Percentiles rank a stretch among this genome's conserved stretches.
phyloP scores from a whole-genome alignment of 2,797 vertebrate genomes.

The Trichosurus vulpecula region DNA sequence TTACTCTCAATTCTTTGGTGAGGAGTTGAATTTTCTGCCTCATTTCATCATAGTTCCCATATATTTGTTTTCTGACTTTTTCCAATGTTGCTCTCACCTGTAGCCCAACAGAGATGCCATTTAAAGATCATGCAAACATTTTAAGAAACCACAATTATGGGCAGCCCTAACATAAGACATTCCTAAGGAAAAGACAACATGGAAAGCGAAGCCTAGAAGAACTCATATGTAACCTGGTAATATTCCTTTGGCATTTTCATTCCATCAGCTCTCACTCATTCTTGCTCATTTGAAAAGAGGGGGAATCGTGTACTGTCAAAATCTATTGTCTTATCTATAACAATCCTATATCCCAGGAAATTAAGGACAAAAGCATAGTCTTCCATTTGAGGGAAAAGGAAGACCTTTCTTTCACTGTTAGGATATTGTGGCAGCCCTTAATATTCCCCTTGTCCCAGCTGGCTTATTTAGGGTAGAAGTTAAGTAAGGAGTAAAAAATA shows the following conservation, averaged over 20 bases:
- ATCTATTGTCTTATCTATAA: constrained; percentile 5
- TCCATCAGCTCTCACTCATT: constrained; percentile 29
- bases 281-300: background rate
- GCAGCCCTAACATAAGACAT: background rate
- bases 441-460: background rate
- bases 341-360: background rate
- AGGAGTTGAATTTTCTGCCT: constrained; percentile 94
- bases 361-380: background rate
- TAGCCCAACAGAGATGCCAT: constrained; percentile 46
- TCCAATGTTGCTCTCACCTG: constrained; percentile 98
- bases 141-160: constrained; percentile 30
- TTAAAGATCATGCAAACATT: constrained; percentile 47
- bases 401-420: background rate
- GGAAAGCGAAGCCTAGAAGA: background rate
- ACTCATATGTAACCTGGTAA: background rate
- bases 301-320: background rate
- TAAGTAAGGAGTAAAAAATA: background rate
- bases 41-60: constrained; percentile 97
- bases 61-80: constrained; percentile 96
- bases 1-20: constrained; percentile 92
- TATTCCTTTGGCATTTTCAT: constrained; percentile 6
- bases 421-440: background rate
- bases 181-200: constrained; percentile 27
- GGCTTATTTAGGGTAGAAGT: background rate
- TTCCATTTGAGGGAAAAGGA: background rate